Evolutionary conservation across 2,113 vertebrate genomes (phyloP).

Genomic region (Paradisaea rubra): DNA sequence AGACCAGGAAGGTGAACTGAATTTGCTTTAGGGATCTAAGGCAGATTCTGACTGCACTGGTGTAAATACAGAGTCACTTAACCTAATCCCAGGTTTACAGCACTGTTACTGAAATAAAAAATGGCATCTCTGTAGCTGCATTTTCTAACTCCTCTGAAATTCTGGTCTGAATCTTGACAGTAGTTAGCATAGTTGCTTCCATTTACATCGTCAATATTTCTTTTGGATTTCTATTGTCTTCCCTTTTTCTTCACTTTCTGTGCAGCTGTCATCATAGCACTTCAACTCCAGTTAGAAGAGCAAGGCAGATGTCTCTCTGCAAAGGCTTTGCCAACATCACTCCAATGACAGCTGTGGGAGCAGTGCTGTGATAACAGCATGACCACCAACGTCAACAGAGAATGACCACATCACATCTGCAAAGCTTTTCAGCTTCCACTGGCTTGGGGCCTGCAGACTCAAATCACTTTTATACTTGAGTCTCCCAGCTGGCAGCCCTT

Average conservation of each 20-base stretch:
- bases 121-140: neutral
- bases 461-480: neutral
- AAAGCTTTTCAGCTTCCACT: conserved; percentile 7
- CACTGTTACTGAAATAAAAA: neutral
- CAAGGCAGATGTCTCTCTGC: conserved; percentile 43
- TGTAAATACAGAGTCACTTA: neutral
- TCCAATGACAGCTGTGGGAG: conserved; percentile 50
- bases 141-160: neutral
- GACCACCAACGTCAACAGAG: conserved; percentile 6
- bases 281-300: neutral
- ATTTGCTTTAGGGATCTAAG: neutral
- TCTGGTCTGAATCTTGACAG: neutral
- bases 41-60: neutral
- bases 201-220: conserved; percentile 11
- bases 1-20: neutral
- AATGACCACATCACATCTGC: conserved; percentile 59
- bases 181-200: neutral
- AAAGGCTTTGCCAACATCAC: conserved; percentile 39
- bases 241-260: conserved; percentile 24
- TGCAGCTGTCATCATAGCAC: conserved; percentile 46
- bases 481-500: neutral
- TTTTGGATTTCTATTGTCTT: neutral
- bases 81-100: neutral
- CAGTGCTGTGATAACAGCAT: conserved; percentile 13
- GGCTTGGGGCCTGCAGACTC: neutral